Conservation (phyloP, 1,140 invertebrate genomes). For the Daktulosphaira vitifoliae region DNA sequence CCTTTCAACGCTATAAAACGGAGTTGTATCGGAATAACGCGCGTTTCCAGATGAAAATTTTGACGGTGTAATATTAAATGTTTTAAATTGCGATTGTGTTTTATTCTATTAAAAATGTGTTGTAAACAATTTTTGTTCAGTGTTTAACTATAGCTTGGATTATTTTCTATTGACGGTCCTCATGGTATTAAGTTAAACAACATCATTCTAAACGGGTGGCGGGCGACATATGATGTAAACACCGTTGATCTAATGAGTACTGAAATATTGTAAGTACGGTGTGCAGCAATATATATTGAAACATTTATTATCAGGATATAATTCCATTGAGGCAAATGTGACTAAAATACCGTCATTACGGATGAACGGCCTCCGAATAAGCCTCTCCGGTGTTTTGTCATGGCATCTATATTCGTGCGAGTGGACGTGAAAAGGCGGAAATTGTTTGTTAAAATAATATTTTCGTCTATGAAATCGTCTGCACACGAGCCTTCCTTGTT, state of each 20-base stretch:
- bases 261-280: neutral
- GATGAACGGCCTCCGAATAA: slow-evolving; percentile 14
- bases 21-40: slow-evolving; percentile 9
- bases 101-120: neutral
- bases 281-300: neutral
- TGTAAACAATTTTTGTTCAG: no score
- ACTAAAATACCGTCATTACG: slow-evolving; percentile 15
- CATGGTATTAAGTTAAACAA: neutral
- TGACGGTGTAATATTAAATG: neutral
- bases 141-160: neutral
- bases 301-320: neutral
- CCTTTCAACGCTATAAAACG: slow-evolving; percentile 8
- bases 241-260: neutral
- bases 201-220: slow-evolving; percentile 4
- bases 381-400: slow-evolving; percentile 23
- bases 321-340: slow-evolving; percentile 2
- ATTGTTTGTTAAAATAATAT: neutral
- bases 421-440: slow-evolving; percentile 1
- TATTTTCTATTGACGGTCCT: neutral
- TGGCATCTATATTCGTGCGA: slow-evolving; percentile 19
- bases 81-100: no score
- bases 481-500: neutral
- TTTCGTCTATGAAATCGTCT: slow-evolving; percentile 18
- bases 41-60: slow-evolving; percentile 3
- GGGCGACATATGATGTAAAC: slow-evolving; percentile 19